phyloP scores from a whole-genome alignment of 2,113 vertebrate species.

The Montifringilla adamsi region DNA sequence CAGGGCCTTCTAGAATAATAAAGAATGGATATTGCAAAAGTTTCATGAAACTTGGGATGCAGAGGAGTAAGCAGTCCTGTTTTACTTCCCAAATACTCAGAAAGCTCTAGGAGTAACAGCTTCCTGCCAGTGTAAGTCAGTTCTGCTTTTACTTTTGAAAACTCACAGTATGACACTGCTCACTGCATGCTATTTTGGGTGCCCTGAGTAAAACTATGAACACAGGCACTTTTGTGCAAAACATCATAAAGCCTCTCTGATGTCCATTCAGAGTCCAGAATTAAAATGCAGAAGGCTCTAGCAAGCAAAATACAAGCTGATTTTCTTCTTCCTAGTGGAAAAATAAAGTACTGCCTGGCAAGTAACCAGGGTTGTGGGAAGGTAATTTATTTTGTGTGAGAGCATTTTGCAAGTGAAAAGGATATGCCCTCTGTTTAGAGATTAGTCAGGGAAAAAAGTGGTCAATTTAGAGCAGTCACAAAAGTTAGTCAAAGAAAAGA shows the following conservation, averaged over 20 bases:
- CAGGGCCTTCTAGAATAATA: neutral
- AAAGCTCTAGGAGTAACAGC: conserved; percentile 24
- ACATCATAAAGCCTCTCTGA: conserved; percentile 76
- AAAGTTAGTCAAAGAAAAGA: conserved; percentile 54
- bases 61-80: neutral
- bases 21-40: neutral
- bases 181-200: conserved; percentile 73
- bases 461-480: conserved; percentile 52
- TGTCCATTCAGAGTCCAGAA: conserved; percentile 79
- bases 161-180: conserved; percentile 67
- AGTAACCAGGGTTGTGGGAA: conserved; percentile 60
- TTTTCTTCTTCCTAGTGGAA: conserved; percentile 66
- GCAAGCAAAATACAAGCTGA: conserved; percentile 75
- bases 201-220: conserved; percentile 79
- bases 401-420: conserved; percentile 72
- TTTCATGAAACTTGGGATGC: neutral
- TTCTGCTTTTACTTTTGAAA: conserved; percentile 65
- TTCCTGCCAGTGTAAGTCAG: conserved; percentile 47
- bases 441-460: conserved; percentile 67
- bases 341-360: conserved; percentile 76
- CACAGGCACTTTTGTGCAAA: conserved; percentile 89
- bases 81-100: neutral
- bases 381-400: conserved; percentile 71
- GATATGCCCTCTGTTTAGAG: conserved; percentile 69
- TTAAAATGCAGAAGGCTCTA: conserved; percentile 81